Evolutionary conservation across 2,113 vertebrate species (phyloP).

Genomic region (Aplodontia rufa): DNA sequence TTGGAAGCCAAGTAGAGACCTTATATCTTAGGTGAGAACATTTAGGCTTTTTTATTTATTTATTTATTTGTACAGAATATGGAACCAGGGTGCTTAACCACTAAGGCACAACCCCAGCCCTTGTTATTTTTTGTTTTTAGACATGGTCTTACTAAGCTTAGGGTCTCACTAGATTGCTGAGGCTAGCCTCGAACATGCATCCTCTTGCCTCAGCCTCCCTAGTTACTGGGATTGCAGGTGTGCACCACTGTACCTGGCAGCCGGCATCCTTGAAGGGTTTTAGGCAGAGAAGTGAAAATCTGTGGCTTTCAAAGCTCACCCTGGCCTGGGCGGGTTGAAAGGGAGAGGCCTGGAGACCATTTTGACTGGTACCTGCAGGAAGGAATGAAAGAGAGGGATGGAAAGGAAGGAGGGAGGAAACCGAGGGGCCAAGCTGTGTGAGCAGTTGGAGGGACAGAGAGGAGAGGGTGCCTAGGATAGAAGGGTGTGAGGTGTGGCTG

Average conservation of each 20-base stretch:
- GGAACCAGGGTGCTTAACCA: neutral
- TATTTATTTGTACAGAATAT: no score
- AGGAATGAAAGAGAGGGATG: neutral
- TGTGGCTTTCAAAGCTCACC: neutral
- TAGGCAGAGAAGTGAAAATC: neutral
- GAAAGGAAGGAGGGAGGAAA: no score
- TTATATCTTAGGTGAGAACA: neutral
- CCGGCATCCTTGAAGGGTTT: neutral
- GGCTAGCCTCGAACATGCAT: neutral
- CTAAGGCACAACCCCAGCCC: no score
- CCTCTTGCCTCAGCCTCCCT: neutral
- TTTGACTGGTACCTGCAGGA: neutral
- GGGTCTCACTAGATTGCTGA: neutral
- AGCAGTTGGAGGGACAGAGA: neutral
- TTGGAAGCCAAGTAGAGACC: neutral
- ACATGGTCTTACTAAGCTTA: no score
- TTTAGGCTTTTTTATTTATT: neutral
- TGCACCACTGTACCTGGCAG: no score
- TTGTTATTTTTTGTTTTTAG: no score
- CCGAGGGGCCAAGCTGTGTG: neutral
- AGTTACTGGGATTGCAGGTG: neutral
- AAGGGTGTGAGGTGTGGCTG: neutral
- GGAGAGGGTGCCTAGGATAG: neutral
- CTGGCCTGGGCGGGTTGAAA: neutral
- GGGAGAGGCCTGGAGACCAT: conserved; percentile 20